Base-by-base conservation (phyloP, 1,140 invertebrate species). In the Brachionus angularis region DNA sequence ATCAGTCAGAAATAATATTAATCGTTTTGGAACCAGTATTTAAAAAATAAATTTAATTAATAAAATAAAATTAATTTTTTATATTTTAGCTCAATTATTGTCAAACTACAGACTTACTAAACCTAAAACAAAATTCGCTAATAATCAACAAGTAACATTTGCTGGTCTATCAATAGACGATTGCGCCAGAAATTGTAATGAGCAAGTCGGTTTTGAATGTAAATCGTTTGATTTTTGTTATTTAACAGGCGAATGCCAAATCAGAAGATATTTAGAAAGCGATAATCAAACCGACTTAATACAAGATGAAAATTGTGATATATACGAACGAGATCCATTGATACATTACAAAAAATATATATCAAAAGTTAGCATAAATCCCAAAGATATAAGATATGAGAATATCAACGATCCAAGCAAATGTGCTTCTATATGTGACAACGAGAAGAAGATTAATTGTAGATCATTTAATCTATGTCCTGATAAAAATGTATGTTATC, bases 381-480 rank as follows among this genome's bases (percentile, higher is more conserved):
- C 27, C 34, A 67, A 67, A 1, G 62, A 67, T 36, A 10, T 67
- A 36, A 46, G 36, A 29, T 67, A 67, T 18, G 12, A 21, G 5
- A 18, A 31, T 3, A 27, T 67, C 8, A 67, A 36, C 1, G 31
- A 33, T 31, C 62, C 62, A n/a, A 50, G 16, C 21, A 42, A 46
- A 47, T 67, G 62, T 67, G 62, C 42, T 21, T 10, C 14, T 47
- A 67, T 47, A 50, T 67, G 62, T 34, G 62, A 67, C 16, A 50
- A 46, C 8, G 62, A 67, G 16, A 12, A 18, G 0, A 50, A 50
- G 47, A 46, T 67, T 1, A 46, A 67, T 49, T 67, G 62, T 47
- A 46, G 36, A 67, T 67, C 62, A 47, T 67, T 67, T 46, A 46
- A 67, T 25, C 47, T 23, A 25, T 67, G 62, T 50, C 62, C 42